phyloP scores from a whole-genome alignment of 2,888 invertebrate species.

The Lathronympha strigana region DNA sequence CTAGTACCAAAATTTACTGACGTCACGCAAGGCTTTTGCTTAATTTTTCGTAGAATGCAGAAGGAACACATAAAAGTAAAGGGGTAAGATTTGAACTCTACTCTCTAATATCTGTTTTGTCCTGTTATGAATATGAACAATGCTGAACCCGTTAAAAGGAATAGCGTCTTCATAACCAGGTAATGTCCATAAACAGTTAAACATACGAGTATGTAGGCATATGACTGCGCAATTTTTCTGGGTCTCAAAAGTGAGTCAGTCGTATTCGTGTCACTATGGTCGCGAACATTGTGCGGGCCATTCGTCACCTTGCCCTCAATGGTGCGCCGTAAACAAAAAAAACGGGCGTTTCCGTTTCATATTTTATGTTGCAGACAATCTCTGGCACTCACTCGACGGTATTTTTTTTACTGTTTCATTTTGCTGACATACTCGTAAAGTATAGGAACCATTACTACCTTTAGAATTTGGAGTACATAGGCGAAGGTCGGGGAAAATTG shows the following conservation, averaged over 20 bases:
- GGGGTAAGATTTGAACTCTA: too few species aligned
- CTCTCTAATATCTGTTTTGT: too few species aligned
- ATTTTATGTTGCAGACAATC: conserved; percentile 31
- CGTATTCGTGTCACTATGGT: conserved; percentile 37
- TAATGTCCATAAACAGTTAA: neutral
- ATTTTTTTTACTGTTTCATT: neutral
- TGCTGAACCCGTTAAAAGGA: too few species aligned
- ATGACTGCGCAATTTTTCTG: conserved; percentile 25
- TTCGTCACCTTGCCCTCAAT: conserved; percentile 56
- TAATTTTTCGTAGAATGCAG: neutral
- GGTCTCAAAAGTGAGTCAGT: conserved; percentile 34
- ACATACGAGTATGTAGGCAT: neutral
- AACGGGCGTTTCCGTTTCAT: conserved; percentile 46
- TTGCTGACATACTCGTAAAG: neutral
- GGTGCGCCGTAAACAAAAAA: conserved; percentile 48
- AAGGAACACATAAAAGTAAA: too few species aligned
- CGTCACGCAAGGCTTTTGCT: neutral
- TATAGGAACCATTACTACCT: neutral
- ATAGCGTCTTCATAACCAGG: too few species aligned
- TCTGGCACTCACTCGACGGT: neutral
- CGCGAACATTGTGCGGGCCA: conserved; percentile 49
- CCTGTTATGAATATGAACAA: too few species aligned
- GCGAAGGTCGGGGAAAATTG: too few species aligned
- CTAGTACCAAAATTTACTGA: neutral
- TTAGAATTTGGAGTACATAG: too few species aligned